Evolutionary conservation across 2,113 vertebrate species (phyloP).

Genomic region (Ahaetulla prasina): DNA sequence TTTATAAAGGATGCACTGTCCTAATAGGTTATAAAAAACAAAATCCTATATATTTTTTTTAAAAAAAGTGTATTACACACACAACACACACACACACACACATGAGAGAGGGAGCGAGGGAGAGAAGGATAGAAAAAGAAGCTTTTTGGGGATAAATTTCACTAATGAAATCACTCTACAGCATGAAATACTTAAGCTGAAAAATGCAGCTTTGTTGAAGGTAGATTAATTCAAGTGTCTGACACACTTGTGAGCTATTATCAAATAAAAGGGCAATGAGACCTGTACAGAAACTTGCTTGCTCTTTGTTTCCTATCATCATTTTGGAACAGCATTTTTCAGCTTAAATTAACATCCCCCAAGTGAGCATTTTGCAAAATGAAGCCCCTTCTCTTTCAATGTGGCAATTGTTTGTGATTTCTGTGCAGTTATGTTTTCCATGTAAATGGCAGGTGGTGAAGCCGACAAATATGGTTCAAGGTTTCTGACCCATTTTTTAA

Average conservation of each 20-base stretch:
- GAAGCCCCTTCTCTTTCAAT: constrained; percentile 38
- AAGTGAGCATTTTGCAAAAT: constrained; percentile 40
- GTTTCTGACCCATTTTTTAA: constrained; percentile 34
- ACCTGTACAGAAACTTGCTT: background rate
- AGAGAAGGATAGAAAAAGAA: background rate
- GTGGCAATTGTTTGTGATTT: constrained; percentile 35
- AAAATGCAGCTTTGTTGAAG: constrained; percentile 1
- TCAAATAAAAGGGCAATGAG: constrained; percentile 26
- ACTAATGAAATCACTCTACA: constrained; percentile 18
- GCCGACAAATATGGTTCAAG: constrained; percentile 49
- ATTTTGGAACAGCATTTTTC: constrained; percentile 31
- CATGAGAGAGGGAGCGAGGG: background rate
- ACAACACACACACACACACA: no score
- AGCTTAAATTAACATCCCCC: constrained; percentile 50
- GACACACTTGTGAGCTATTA: constrained; percentile 13
- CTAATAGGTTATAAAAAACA: background rate
- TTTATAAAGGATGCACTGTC: background rate
- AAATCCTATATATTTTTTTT: background rate
- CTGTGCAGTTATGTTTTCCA: constrained; percentile 41
- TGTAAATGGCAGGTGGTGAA: constrained; percentile 57
- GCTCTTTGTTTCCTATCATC: constrained; percentile 19
- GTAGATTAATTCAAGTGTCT: constrained; percentile 35
- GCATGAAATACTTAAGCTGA: constrained; percentile 13
- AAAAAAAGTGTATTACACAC: background rate
- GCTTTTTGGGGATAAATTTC: background rate